phyloP scores from a whole-genome alignment of 2,797 vertebrate species.

The Diplodus puntazzo region DNA sequence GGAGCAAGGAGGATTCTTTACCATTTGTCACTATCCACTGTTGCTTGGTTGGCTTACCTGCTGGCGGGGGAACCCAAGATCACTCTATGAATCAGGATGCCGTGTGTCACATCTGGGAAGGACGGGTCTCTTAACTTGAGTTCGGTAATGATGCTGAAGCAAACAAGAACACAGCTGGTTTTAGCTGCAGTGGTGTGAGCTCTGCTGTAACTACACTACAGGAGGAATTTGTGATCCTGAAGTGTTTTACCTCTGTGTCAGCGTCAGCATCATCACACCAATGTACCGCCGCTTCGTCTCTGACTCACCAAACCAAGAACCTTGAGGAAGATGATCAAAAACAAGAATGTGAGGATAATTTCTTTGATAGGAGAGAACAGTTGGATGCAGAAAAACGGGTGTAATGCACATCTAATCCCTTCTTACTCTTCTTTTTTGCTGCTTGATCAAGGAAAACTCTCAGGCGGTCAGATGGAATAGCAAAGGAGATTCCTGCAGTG shows the following conservation, averaged over 20 bases:
- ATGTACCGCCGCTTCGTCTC: constrained; percentile 91
- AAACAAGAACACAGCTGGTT: neutral
- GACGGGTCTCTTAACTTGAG: constrained; percentile 90
- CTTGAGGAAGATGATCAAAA: constrained; percentile 71
- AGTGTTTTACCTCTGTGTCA: constrained; percentile 89
- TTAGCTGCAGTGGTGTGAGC: neutral
- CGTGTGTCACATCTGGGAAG: constrained; percentile 92
- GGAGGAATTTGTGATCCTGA: neutral
- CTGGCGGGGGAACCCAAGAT: constrained; percentile 92
- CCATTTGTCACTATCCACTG: neutral
- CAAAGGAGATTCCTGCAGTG: constrained; percentile 96
- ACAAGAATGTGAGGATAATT: neutral
- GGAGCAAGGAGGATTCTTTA: neutral
- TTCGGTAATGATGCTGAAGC: constrained; percentile 91
- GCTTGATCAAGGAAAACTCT: constrained; percentile 89
- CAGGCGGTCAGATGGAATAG: constrained; percentile 94
- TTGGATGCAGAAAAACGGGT: neutral
- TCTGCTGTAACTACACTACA: neutral
- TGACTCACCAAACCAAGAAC: constrained; percentile 84
- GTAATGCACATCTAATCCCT: neutral
- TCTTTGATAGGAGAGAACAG: neutral
- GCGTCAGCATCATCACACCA: constrained; percentile 96
- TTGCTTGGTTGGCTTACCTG: constrained; percentile 79
- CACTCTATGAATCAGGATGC: constrained; percentile 94
- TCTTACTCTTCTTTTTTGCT: constrained; percentile 86